These are phyloP conservation scores for Pogonognathellus flavescens DNA, from an alignment of 1,140 invertebrate genomes.

Conservation along the genomic window DNA sequence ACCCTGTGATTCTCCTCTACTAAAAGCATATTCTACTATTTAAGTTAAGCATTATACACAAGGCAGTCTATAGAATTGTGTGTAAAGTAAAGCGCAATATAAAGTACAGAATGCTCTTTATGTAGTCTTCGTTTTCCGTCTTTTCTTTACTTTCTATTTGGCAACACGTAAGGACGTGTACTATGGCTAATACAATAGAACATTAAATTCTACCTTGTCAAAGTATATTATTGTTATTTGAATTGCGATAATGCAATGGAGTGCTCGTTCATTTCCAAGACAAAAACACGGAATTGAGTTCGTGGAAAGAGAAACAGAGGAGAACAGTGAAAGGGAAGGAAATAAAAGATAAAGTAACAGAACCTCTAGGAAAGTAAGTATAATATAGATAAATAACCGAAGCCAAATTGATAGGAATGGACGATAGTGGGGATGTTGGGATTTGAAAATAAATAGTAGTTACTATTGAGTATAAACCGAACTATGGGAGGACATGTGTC, in stretches of 20 bases:
- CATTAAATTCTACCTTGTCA: constrained; percentile 6
- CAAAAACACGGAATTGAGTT: constrained; percentile 1
- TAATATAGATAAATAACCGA: background rate
- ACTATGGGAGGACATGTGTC: too few species aligned
- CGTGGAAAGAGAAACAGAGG: background rate
- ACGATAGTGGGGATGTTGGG: background rate
- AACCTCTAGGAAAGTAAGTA: background rate
- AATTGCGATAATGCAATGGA: background rate
- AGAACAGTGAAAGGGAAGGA: constrained; percentile 1
- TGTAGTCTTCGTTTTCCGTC: background rate
- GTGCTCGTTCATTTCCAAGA: constrained; percentile 3
- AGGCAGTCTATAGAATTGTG: too few species aligned
- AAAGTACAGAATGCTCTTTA: background rate
- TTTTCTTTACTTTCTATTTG: too few species aligned
- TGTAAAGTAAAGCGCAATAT: too few species aligned
- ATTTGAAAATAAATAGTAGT: constrained; percentile 2
- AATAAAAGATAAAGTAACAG: background rate
- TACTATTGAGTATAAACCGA: background rate
- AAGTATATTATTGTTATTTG: constrained; percentile 12
- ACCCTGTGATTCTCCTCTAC: background rate
- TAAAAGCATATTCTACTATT: too few species aligned
- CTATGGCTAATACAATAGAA: constrained; percentile 1
- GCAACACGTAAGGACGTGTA: too few species aligned
- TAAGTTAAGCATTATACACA: too few species aligned
- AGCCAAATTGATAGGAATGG: constrained; percentile 10